Percentiles rank a stretch among this genome's conserved stretches.
Evolutionary conservation across 2,113 vertebrate genomes (phyloP).

Genomic region (Taxidea taxus): DNA sequence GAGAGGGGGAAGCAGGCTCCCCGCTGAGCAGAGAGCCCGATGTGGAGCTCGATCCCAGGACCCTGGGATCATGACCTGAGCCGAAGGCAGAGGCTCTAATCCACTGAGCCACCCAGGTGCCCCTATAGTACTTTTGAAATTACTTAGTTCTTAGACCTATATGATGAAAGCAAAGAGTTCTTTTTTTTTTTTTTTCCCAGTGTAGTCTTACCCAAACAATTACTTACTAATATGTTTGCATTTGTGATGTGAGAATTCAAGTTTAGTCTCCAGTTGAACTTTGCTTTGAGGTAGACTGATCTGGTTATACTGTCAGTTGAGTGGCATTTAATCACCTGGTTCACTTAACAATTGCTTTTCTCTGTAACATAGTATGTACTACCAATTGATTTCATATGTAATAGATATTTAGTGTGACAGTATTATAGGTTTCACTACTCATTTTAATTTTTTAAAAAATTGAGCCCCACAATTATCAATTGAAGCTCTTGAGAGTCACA

Average conservation of each 20-base stretch:
- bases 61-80: no score
- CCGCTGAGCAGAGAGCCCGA: no score
- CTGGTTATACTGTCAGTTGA: neutral
- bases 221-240: neutral
- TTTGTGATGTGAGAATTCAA: neutral
- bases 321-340: neutral
- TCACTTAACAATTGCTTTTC: neutral
- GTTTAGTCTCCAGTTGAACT: neutral
- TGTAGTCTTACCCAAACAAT: neutral
- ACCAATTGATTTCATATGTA: neutral
- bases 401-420: neutral
- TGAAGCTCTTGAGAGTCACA: neutral
- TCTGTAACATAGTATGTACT: neutral
- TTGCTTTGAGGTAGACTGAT: neutral
- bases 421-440: neutral
- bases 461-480: neutral
- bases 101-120: no score
- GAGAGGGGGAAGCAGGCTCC: no score
- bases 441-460: slow-evolving; percentile 30
- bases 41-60: no score
- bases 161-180: neutral
- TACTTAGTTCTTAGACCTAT: neutral
- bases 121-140: neutral
- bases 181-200: neutral
- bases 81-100: no score